Conservation (phyloP, 1,140 invertebrate genomes). For the Caenorhabditis briggsae region DNA sequence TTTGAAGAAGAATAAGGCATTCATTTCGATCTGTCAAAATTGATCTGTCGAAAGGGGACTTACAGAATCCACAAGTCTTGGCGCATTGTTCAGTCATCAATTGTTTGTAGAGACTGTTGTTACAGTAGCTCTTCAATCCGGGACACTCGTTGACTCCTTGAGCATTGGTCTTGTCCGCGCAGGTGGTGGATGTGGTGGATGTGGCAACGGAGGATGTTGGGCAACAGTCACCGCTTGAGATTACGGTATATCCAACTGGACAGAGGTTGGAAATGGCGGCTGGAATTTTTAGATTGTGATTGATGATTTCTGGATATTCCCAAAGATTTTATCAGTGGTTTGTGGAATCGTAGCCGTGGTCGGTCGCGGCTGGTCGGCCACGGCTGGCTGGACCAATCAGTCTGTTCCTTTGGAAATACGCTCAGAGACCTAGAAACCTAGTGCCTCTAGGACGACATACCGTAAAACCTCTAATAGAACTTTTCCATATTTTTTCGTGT, state of each 20-base stretch:
- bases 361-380: too few relatives aligned
- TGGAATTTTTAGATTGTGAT: neutral
- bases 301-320: neutral
- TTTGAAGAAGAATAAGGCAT: too few relatives aligned
- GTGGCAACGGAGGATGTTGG: neutral
- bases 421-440: too few relatives aligned
- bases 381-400: too few relatives aligned
- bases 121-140: slow-evolving; percentile 7
- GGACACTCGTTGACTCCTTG: slow-evolving; percentile 29
- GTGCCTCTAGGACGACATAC: too few relatives aligned
- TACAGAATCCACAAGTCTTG: slow-evolving; percentile 53
- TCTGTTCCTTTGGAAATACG: too few relatives aligned
- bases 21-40: too few relatives aligned
- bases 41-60: too few relatives aligned
- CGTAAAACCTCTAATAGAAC: too few relatives aligned
- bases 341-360: too few relatives aligned
- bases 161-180: slow-evolving; percentile 1
- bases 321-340: neutral
- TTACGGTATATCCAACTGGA: neutral
- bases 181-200: neutral
- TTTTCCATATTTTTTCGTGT: too few relatives aligned
- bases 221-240: neutral
- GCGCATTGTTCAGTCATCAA: slow-evolving; percentile 22
- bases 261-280: neutral
- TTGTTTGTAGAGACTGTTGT: neutral